Evolutionary conservation across 1,140 invertebrate genomes (phyloP), one percentile per base, ranked within the genome.

Genomic region (Spodoptera frugiperda): DNA sequence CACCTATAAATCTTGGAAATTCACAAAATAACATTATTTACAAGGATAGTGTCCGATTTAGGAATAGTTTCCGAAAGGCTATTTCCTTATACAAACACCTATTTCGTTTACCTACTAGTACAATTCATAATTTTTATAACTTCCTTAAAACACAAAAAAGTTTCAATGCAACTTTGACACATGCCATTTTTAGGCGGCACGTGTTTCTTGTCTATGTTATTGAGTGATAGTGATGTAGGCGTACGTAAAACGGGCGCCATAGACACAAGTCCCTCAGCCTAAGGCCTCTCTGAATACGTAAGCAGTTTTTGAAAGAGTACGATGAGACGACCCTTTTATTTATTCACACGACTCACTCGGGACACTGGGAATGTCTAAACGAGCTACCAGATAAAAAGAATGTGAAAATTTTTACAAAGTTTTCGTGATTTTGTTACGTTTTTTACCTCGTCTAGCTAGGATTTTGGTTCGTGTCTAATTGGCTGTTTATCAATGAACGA

Each of bases 301-400:
- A 85, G 77, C 73, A 81, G 78, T 5, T 15, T 53, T 39, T 85
- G 82, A 85, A 85, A 83, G 84, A 78, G 55, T n/a, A 44, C 70
- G 78, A 65, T 71, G 78, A 85, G 80, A 39, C 65, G 67, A 79
- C 67, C 68, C 14, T 75, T 54, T 85, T 82, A 85, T 76, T 85
- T 85, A 85, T 85, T 85, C 84, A 85, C 63, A 78, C 53, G 19
- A 25, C 51, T 63, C 71, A 72, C 46, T 53, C n/a, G 75, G 71
- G 68, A 65, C 59, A 54, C 30, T 44, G 19, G 30, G 51, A 55
- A 59, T 30, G 51, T 21, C 65, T 65, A 49, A 76, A 76, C 71
- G 21, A 57, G 53, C 51, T 55, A 71, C 68, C 55, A 19, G 68
- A 57, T 71, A 74, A 61, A 74, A 74, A 63, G 55, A 61, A 61